A percentile compares a stretch with the other conserved stretches of the same genome.
Evolutionary conservation across 2,797 vertebrate genomes (phyloP).

Genomic region (Urosaurus nigricauda): DNA sequence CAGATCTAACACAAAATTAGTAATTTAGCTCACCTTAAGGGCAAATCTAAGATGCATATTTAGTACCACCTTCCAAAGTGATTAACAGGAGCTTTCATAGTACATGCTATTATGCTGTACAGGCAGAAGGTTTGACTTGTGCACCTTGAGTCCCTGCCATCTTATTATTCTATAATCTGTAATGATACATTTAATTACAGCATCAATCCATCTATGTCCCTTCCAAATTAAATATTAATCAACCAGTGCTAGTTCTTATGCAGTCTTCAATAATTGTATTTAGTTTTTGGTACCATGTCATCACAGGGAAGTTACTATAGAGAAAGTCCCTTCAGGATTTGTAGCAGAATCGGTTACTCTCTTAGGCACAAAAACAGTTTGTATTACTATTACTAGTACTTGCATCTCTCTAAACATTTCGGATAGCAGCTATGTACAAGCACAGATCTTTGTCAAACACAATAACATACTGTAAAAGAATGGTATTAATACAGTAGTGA

Average conservation of each 20-base stretch:
- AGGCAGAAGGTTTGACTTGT: neutral
- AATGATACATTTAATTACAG: constrained; percentile 9
- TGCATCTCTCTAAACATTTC: neutral
- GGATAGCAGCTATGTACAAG: neutral
- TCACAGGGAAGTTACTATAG: neutral
- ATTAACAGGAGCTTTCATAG: neutral
- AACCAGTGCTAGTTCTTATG: neutral
- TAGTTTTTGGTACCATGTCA: neutral
- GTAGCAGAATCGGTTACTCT: neutral
- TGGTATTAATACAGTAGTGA: neutral
- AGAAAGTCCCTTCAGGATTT: neutral
- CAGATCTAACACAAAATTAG: constrained; percentile 32
- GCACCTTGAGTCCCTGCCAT: neutral
- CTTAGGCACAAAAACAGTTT: neutral
- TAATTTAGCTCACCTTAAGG: constrained; percentile 35
- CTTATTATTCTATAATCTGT: neutral
- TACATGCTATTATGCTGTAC: neutral
- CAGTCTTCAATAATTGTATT: constrained; percentile 3
- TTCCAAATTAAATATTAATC: constrained; percentile 14
- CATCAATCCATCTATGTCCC: neutral
- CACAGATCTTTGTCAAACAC: neutral
- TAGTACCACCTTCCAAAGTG: neutral
- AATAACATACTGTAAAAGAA: neutral
- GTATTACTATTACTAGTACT: neutral
- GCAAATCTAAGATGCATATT: neutral